Percentiles rank a stretch among this genome's conserved stretches.
Evolutionary conservation across 2,797 vertebrate genomes (phyloP).

Genomic region (Eutrigla gurnardus): DNA sequence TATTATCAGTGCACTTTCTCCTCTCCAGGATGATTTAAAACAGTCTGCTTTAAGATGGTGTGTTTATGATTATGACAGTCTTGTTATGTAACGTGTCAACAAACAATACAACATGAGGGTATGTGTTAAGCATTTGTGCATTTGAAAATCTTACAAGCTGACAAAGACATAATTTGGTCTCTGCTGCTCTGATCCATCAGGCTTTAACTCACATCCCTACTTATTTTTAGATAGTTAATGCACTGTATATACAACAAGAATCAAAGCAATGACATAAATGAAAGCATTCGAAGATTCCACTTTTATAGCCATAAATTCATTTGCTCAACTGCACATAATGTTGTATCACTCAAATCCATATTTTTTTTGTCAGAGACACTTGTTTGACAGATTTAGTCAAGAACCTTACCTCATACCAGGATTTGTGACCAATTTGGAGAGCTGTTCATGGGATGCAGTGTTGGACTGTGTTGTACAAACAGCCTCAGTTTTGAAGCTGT

Average conservation of each 20-base stretch:
- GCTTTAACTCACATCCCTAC: neutral
- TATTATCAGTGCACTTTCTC: neutral
- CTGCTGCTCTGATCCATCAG: neutral
- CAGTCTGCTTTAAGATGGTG: neutral
- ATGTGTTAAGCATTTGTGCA: slow-evolving; percentile 11
- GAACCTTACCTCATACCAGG: neutral
- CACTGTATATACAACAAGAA: neutral
- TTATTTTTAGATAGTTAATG: neutral
- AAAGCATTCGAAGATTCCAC: neutral
- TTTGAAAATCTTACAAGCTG: neutral
- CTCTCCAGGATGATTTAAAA: neutral
- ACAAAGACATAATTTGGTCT: neutral
- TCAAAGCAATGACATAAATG: neutral
- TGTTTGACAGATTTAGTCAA: neutral
- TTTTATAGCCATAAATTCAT: neutral
- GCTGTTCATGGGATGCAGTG: neutral
- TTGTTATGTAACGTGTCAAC: slow-evolving; percentile 8
- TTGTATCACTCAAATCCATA: neutral
- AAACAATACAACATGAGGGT: neutral
- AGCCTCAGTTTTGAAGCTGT: neutral
- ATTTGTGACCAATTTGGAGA: slow-evolving; percentile 1
- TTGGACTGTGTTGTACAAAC: neutral
- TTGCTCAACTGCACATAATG: neutral
- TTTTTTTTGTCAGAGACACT: neutral
- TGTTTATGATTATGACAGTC: neutral